Conservation (phyloP, 2,113 vertebrate species). For the Zeus faber region DNA sequence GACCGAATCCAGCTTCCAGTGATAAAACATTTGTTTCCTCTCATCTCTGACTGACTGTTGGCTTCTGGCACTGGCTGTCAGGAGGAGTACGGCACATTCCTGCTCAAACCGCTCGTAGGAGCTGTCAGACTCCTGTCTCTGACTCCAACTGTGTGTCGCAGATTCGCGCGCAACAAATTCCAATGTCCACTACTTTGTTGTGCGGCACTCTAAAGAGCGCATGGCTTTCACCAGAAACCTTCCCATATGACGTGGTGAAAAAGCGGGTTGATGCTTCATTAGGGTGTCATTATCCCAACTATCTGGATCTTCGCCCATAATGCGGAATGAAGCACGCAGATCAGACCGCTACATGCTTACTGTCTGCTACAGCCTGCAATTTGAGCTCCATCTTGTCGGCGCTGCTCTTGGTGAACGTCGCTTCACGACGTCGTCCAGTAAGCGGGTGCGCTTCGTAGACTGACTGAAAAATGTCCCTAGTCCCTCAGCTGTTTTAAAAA, state of each 20-base stretch:
- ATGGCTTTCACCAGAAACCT: neutral
- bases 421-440: too few relatives aligned
- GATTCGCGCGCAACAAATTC: neutral
- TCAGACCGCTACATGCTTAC: conserved; percentile 16
- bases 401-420: too few relatives aligned
- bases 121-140: conserved; percentile 26
- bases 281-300: too few relatives aligned
- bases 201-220: neutral
- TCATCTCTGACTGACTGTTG: too few relatives aligned
- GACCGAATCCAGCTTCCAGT: conserved; percentile 18
- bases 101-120: conserved; percentile 27
- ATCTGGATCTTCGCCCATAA: too few relatives aligned
- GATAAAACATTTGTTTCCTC: too few relatives aligned
- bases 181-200: conserved; percentile 2
- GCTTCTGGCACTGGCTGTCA: neutral
- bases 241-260: neutral
- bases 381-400: too few relatives aligned
- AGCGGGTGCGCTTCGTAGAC: too few relatives aligned
- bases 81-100: conserved; percentile 21
- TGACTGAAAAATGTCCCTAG: too few relatives aligned
- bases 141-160: neutral
- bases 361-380: too few relatives aligned
- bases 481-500: too few relatives aligned
- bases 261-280: conserved; percentile 7
- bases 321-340: conserved; percentile 15